phyloP scores from a whole-genome alignment of 2,113 vertebrate genomes.

The Actenoides lindsayi region DNA sequence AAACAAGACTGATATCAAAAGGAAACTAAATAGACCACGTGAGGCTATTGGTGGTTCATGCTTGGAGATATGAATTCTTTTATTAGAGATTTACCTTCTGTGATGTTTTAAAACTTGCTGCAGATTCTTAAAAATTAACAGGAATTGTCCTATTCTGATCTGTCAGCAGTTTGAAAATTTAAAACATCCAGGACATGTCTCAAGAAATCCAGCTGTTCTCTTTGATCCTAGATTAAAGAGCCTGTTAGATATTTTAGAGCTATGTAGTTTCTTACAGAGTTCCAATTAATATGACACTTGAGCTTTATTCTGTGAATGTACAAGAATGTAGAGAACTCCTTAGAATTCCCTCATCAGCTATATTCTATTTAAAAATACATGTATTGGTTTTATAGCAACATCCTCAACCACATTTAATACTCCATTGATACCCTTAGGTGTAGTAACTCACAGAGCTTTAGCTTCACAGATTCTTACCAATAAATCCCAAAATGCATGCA shows the following conservation, averaged over 20 bases:
- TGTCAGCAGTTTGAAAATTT: constrained; percentile 38
- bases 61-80: neutral
- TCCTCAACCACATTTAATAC: neutral
- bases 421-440: constrained; percentile 57
- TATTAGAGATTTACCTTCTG: constrained; percentile 13
- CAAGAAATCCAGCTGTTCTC: constrained; percentile 29
- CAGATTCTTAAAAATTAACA: constrained; percentile 8
- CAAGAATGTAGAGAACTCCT: constrained; percentile 26
- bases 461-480: constrained; percentile 68
- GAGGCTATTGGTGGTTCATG: neutral
- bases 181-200: constrained; percentile 25
- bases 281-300: constrained; percentile 42
- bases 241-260: constrained; percentile 15
- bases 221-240: constrained; percentile 46
- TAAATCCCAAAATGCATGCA: constrained; percentile 79
- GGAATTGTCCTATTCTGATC: neutral
- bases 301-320: constrained; percentile 54
- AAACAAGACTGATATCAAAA: neutral
- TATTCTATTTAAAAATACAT: constrained; percentile 52
- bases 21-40: neutral
- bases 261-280: constrained; percentile 26
- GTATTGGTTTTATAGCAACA: constrained; percentile 22
- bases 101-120: constrained; percentile 37
- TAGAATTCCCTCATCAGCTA: constrained; percentile 25
- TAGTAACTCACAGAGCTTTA: constrained; percentile 55